Conservation (phyloP, 2,888 invertebrate genomes). For the Dicyrtomina minuta region DNA sequence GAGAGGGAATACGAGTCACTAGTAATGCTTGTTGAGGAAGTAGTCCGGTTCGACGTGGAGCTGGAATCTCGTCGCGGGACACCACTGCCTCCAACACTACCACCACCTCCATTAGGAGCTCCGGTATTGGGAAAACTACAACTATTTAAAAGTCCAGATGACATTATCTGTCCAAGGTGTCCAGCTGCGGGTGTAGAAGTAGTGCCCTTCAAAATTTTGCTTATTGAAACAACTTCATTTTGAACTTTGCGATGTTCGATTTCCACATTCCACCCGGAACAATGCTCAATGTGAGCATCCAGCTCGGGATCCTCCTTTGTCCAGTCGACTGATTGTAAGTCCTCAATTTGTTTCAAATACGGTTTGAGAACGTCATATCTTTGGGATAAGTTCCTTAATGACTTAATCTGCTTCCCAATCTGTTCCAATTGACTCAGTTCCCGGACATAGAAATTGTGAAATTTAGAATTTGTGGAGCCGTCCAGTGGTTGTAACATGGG, state of each 20-base stretch:
- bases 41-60: conserved; percentile 28
- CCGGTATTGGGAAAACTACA: too few relatives aligned
- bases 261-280: conserved; percentile 52
- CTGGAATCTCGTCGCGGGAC: conserved; percentile 26
- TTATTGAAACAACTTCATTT: conserved; percentile 41
- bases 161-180: too few relatives aligned
- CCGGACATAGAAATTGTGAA: conserved; percentile 25
- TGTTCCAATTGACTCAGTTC: conserved; percentile 47
- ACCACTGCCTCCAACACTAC: too few relatives aligned
- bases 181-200: too few relatives aligned
- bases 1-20: conserved; percentile 25
- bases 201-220: conserved; percentile 37
- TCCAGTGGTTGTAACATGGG: conserved; percentile 15
- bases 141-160: not conserved
- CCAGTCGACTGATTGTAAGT: conserved; percentile 40
- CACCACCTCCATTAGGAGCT: not conserved
- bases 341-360: conserved; percentile 46
- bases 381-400: conserved; percentile 42
- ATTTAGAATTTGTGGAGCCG: not conserved
- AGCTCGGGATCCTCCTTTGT: conserved; percentile 39
- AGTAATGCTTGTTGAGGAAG: conserved; percentile 20
- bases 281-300: conserved; percentile 49
- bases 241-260: conserved; percentile 49
- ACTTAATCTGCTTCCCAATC: conserved; percentile 49
- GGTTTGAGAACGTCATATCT: conserved; percentile 48